These are phyloP conservation scores for Papilio polytes DNA, from an alignment of 1,140 invertebrate species.

Conservation along the genomic window DNA sequence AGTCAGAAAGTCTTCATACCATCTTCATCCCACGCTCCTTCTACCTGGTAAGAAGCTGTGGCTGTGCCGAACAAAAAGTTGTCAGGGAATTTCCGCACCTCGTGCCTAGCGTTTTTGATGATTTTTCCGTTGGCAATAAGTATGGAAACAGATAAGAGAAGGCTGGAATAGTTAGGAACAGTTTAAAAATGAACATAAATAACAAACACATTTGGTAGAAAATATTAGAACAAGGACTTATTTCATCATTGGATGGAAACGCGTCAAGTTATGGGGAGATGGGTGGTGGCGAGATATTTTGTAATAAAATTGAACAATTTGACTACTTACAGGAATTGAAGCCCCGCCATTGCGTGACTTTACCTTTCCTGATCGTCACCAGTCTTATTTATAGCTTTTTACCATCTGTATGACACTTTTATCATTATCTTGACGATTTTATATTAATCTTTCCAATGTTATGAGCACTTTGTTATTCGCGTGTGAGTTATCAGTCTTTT, in stretches of 20 bases:
- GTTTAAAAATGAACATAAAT: too few relatives aligned
- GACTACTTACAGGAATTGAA: not conserved
- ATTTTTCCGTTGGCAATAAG: not conserved
- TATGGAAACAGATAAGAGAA: slow-evolving; percentile 16
- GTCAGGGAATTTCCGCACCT: slow-evolving; percentile 76
- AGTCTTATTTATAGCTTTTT: slow-evolving; percentile 1
- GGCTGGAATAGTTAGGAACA: slow-evolving; percentile 4
- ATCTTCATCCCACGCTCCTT: slow-evolving; percentile 86
- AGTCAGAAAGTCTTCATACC: slow-evolving; percentile 61
- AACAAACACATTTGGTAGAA: not conserved
- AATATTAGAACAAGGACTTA: too few relatives aligned
- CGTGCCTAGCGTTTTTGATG: not conserved
- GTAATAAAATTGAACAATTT: not conserved
- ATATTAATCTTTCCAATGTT: not conserved
- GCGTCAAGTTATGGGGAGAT: not conserved
- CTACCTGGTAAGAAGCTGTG: slow-evolving; percentile 86
- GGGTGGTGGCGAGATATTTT: not conserved
- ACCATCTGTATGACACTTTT: not conserved
- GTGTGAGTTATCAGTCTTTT: not conserved
- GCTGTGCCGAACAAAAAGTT: slow-evolving; percentile 84
- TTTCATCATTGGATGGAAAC: too few relatives aligned
- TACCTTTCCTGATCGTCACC: not conserved
- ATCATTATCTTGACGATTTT: slow-evolving; percentile 6
- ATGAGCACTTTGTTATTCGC: slow-evolving; percentile 37
- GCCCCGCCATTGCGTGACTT: not conserved